phyloP scores from a whole-genome alignment of 2,888 invertebrate genomes.

The Actias luna region DNA sequence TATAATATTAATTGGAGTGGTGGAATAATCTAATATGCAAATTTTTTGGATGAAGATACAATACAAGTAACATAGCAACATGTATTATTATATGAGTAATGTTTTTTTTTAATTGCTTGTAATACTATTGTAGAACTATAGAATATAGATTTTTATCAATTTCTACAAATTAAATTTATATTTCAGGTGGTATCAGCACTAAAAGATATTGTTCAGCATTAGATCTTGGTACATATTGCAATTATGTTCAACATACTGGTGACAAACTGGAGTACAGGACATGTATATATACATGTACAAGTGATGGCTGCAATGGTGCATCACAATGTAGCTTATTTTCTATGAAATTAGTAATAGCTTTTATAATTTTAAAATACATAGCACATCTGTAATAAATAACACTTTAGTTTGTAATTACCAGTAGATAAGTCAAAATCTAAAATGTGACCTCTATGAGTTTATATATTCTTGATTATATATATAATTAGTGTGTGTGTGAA shows the following conservation, averaged over 20 bases:
- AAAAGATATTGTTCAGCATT: constrained; percentile 93
- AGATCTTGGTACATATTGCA: constrained; percentile 94
- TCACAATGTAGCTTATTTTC: constrained; percentile 35
- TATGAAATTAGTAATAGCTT: constrained; percentile 32
- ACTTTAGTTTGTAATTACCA: background rate
- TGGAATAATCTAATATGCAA: too few relatives aligned
- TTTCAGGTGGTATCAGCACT: constrained; percentile 92
- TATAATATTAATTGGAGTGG: too few relatives aligned
- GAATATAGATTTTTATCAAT: background rate
- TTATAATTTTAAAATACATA: constrained; percentile 27
- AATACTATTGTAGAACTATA: background rate
- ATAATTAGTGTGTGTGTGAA: background rate
- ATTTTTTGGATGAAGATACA: too few relatives aligned
- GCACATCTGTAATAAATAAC: background rate
- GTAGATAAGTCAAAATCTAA: background rate
- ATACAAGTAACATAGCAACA: too few relatives aligned
- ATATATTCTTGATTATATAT: background rate
- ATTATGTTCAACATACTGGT: constrained; percentile 92
- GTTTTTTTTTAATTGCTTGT: too few relatives aligned
- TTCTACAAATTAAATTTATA: background rate
- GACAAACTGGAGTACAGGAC: constrained; percentile 92
- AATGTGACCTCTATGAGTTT: background rate
- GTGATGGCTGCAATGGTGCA: constrained; percentile 91
- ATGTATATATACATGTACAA: constrained; percentile 92
- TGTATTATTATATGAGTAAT: too few relatives aligned